Evolutionary conservation across 2,113 vertebrate species (phyloP).

Genomic region (Pterophyllum scalare): DNA sequence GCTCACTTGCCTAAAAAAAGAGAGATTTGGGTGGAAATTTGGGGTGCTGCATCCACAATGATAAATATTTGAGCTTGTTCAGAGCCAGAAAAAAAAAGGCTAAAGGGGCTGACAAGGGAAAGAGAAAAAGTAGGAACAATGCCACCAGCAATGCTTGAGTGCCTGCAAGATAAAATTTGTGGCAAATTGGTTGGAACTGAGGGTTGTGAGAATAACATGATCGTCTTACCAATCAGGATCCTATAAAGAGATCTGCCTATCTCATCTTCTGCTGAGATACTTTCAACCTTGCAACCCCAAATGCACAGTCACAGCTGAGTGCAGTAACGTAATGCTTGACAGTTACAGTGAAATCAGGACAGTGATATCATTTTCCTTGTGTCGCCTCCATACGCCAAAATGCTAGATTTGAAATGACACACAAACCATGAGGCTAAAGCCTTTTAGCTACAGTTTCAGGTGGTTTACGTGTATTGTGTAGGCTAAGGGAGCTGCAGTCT

Average conservation of each 20-base stretch:
- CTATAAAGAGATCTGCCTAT: slow-evolving; percentile 64
- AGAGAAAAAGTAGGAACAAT: slow-evolving; percentile 62
- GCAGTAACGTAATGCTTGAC: slow-evolving; percentile 21
- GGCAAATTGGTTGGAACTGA: slow-evolving; percentile 75
- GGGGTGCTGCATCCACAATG: slow-evolving; percentile 18
- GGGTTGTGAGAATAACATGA: slow-evolving; percentile 68
- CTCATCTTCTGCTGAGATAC: slow-evolving; percentile 27
- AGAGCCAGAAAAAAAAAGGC: slow-evolving; percentile 35
- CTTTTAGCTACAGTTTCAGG: background rate
- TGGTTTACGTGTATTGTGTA: background rate
- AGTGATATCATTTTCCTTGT: background rate
- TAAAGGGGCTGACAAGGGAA: slow-evolving; percentile 25
- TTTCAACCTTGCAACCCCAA: slow-evolving; percentile 32
- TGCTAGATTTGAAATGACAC: background rate
- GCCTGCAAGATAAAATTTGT: slow-evolving; percentile 67
- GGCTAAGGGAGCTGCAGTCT: background rate
- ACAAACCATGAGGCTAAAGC: background rate
- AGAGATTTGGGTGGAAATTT: slow-evolving; percentile 30
- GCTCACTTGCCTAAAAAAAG: background rate
- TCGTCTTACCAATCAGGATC: slow-evolving; percentile 63
- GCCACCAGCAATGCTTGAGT: slow-evolving; percentile 68
- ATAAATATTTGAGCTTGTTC: slow-evolving; percentile 58
- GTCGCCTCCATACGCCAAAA: background rate
- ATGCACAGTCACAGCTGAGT: slow-evolving; percentile 25
- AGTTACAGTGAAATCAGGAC: slow-evolving; percentile 17